phyloP scores from a whole-genome alignment of 2,888 invertebrate genomes.

The Rhamnusium bicolor region DNA sequence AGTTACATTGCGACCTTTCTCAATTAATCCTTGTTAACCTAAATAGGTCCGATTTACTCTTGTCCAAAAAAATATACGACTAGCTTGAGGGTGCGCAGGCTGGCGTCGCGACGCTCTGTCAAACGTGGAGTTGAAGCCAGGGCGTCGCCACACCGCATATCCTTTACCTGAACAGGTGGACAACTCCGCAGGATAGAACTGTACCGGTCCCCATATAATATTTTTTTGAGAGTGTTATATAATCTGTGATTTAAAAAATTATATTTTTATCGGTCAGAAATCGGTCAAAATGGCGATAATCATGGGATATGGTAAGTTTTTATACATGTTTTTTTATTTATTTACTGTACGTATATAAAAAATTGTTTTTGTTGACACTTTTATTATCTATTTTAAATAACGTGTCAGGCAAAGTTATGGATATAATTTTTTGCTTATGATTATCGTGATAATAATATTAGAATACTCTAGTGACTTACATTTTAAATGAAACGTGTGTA shows the following conservation, averaged over 20 bases:
- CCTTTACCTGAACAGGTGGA: conserved; percentile 66
- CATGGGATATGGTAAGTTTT: conserved; percentile 44
- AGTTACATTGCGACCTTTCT: background rate
- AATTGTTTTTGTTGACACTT: background rate
- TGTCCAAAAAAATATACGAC: conserved; percentile 27
- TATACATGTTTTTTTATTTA: conserved; percentile 19
- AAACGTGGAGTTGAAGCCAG: conserved; percentile 69
- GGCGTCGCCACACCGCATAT: conserved; percentile 68
- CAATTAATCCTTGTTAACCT: conserved; percentile 21
- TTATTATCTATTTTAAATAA: background rate
- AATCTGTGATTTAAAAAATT: conserved; percentile 15
- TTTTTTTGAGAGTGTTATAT: conserved; percentile 39
- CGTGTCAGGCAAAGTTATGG: background rate
- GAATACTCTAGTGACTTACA: too few relatives aligned
- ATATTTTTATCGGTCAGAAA: background rate
- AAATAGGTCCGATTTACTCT: conserved; percentile 31
- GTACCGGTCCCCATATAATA: conserved; percentile 38
- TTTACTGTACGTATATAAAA: background rate
- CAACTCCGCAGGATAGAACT: conserved; percentile 46
- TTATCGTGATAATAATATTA: too few relatives aligned
- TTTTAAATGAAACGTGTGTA: too few relatives aligned
- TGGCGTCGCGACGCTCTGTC: conserved; percentile 65
- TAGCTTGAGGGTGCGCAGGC: conserved; percentile 58
- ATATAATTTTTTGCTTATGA: too few relatives aligned
- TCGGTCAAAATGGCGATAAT: conserved; percentile 37